These are phyloP conservation scores for Ichneumoninae sp. DNA, from an alignment of 2,888 invertebrate species.

Conservation along the genomic window DNA sequence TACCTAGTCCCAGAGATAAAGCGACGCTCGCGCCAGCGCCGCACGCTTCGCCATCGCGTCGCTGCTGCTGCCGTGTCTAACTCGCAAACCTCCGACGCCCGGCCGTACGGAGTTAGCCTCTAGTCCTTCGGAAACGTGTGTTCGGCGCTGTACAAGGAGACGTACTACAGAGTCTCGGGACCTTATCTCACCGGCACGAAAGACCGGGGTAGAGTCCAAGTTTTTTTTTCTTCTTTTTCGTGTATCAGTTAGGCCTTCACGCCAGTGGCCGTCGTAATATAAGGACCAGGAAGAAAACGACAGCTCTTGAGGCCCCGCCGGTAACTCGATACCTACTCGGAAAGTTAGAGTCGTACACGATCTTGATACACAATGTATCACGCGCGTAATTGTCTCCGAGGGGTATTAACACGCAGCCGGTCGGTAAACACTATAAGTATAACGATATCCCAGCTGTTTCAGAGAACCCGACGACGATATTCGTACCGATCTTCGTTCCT, in stretches of 20 bases:
- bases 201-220: slow-evolving; percentile 1
- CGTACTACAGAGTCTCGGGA: slow-evolving; percentile 10
- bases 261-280: neutral
- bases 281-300: slow-evolving; percentile 30
- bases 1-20: slow-evolving; percentile 43
- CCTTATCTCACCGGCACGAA: slow-evolving; percentile 22
- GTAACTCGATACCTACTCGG: neutral
- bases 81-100: neutral
- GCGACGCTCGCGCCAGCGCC: slow-evolving; percentile 41
- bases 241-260: slow-evolving; percentile 10
- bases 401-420: neutral
- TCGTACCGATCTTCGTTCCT: neutral
- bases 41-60: neutral
- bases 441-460: neutral
- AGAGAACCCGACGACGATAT: slow-evolving; percentile 7
- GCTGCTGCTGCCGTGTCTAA: slow-evolving; percentile 13
- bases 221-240: slow-evolving; percentile 6
- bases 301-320: neutral
- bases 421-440: neutral
- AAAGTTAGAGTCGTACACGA: slow-evolving; percentile 9
- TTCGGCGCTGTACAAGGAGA: slow-evolving; percentile 25
- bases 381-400: slow-evolving; percentile 4
- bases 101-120: neutral
- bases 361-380: neutral
- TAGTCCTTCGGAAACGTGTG: slow-evolving; percentile 33